phyloP scores from a whole-genome alignment of 2,797 vertebrate species.

The Acipenser oxyrinchus region DNA sequence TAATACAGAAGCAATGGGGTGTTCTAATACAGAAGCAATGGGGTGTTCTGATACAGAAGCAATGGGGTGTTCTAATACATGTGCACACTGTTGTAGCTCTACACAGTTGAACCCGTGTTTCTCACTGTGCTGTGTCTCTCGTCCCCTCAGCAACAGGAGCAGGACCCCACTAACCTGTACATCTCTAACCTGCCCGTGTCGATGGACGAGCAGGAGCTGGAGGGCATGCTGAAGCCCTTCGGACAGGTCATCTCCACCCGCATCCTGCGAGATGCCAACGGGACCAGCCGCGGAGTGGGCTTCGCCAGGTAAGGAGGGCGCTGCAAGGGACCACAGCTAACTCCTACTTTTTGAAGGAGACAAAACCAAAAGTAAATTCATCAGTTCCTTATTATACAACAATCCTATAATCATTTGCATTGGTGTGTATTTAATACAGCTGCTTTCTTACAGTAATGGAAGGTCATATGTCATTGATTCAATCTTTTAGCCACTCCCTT shows the following conservation, averaged over 20 bases:
- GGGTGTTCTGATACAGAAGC: background rate
- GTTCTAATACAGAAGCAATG: too few species aligned
- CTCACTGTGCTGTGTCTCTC: background rate
- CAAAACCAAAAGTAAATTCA: too few species aligned
- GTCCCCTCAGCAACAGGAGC: constrained; percentile 83
- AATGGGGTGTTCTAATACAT: background rate
- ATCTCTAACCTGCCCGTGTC: constrained; percentile 87
- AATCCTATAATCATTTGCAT: too few species aligned
- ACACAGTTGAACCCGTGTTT: background rate
- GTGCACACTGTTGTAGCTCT: background rate
- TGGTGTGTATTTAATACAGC: background rate
- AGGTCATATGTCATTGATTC: too few species aligned
- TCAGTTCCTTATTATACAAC: too few species aligned
- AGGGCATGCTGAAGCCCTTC: constrained; percentile 87
- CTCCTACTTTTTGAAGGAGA: too few species aligned
- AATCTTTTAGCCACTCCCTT: too few species aligned
- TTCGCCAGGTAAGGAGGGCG: constrained; percentile 73
- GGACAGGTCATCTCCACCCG: constrained; percentile 92
- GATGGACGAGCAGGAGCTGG: constrained; percentile 89
- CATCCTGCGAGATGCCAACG: constrained; percentile 79
- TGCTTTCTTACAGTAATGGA: too few species aligned
- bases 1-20: too few species aligned
- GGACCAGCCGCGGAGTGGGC: constrained; percentile 85
- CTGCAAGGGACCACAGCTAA: constrained; percentile 34
- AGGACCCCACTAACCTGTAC: constrained; percentile 93